Percentiles rank a stretch among this genome's conserved stretches.
Evolutionary conservation across 2,888 invertebrate genomes (phyloP).

Genomic region (Nemotelus pantherinus): DNA sequence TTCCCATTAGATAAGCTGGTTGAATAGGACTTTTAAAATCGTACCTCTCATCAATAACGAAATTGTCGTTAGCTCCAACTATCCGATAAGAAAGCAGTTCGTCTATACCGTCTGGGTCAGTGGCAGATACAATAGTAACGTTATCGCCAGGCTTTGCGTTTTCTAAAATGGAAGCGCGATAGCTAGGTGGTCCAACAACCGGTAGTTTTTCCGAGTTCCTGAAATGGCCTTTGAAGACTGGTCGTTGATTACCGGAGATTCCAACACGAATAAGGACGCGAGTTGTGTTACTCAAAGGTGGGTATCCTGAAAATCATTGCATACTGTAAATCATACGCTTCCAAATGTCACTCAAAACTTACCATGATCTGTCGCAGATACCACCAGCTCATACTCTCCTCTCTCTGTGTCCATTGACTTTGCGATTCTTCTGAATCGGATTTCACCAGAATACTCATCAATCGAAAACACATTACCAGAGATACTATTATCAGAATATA

Average conservation of each 20-base stretch:
- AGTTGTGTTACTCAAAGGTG: conserved; percentile 74
- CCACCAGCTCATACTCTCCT: conserved; percentile 75
- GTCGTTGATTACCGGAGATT: conserved; percentile 82
- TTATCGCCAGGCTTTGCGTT: conserved; percentile 75
- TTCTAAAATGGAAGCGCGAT: conserved; percentile 76
- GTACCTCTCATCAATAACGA: conserved; percentile 77
- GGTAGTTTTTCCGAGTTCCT: conserved; percentile 68
- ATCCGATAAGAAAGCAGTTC: conserved; percentile 75
- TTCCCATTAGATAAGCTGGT: neutral
- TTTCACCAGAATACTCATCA: conserved; percentile 76
- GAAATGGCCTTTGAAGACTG: conserved; percentile 79
- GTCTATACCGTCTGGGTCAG: conserved; percentile 82
- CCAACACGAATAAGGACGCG: conserved; percentile 78
- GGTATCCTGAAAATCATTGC: conserved; percentile 65
- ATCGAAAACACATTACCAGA: conserved; percentile 73
- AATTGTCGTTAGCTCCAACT: conserved; percentile 81
- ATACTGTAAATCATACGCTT: neutral
- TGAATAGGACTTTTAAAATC: conserved; percentile 51
- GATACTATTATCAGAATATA: conserved; percentile 76
- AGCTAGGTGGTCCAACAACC: conserved; percentile 74
- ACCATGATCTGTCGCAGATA: conserved; percentile 79
- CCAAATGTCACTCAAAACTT: conserved; percentile 49
- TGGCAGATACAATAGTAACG: conserved; percentile 77
- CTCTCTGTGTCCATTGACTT: conserved; percentile 78
- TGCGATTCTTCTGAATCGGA: conserved; percentile 72